A percentile compares a stretch with the other conserved stretches of the same genome.
These are phyloP conservation scores for Cheumatopsyche charites DNA, from an alignment of 1,140 invertebrate species.

Conservation along the genomic window DNA sequence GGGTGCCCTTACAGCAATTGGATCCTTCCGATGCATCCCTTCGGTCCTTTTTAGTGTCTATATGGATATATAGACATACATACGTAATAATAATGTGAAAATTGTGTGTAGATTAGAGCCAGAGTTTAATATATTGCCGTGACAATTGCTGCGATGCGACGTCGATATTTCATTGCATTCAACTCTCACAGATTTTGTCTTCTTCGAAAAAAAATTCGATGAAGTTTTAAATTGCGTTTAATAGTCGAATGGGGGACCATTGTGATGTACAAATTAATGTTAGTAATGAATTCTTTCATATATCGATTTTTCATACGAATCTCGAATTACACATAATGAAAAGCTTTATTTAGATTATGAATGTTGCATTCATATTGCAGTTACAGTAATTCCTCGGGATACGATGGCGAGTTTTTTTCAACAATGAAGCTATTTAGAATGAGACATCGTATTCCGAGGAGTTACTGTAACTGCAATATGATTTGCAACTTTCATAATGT, in stretches of 20 bases:
- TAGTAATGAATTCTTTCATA: slow-evolving; percentile 21
- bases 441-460: no score
- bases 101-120: slow-evolving; percentile 26
- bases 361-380: no score
- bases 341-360: slow-evolving; percentile 12
- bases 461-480: no score
- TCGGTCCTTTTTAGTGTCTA: neutral
- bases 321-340: neutral
- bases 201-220: slow-evolving; percentile 38
- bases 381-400: no score
- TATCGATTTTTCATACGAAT: slow-evolving; percentile 5
- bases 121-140: slow-evolving; percentile 31
- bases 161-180: slow-evolving; percentile 46
- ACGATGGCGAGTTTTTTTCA: no score
- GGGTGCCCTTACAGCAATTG: slow-evolving; percentile 27
- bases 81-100: neutral
- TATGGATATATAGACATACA: neutral
- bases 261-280: slow-evolving; percentile 45
- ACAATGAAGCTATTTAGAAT: no score
- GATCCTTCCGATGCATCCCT: neutral
- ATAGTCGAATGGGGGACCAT: slow-evolving; percentile 47
- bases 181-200: slow-evolving; percentile 40
- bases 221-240: slow-evolving; percentile 49
- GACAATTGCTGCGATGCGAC: slow-evolving; percentile 42
- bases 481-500: no score